Conservation (phyloP, 2,797 vertebrate species). For the Xenops minutus region DNA sequence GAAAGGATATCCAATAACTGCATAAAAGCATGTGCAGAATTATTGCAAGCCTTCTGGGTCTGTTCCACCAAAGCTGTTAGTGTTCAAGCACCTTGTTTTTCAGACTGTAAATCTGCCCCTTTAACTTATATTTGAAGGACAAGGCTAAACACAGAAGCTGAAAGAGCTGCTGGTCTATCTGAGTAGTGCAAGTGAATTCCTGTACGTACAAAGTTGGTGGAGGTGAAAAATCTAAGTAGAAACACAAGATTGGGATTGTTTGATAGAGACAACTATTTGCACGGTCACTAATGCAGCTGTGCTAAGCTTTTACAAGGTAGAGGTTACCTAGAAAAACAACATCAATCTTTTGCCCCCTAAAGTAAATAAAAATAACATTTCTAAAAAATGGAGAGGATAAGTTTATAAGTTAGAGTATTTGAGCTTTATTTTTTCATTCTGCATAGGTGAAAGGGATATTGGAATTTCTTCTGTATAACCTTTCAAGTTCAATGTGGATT, state of each 20-base stretch:
- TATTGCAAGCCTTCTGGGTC: conserved; percentile 39
- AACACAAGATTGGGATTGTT: not conserved
- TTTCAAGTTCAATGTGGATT: not conserved
- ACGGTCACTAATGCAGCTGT: not conserved
- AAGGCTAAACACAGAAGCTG: conserved; percentile 30
- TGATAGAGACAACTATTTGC: not conserved
- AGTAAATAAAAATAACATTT: not conserved
- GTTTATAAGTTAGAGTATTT: not conserved
- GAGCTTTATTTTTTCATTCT: not conserved
- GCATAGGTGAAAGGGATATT: not conserved
- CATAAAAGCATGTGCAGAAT: conserved; percentile 37
- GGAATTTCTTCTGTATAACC: not conserved
- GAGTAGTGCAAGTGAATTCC: not conserved
- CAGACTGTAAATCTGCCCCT: conserved; percentile 52
- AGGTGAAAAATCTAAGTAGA: not conserved
- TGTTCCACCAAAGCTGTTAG: conserved; percentile 31
- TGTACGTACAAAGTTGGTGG: not conserved
- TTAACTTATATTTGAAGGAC: conserved; percentile 27
- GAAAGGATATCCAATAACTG: conserved; percentile 60
- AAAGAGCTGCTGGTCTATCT: not conserved
- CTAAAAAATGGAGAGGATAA: accelerated
- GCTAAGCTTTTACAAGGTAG: not conserved
- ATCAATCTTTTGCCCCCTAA: not conserved
- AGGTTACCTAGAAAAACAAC: not conserved
- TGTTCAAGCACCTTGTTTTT: conserved; percentile 50